Percentiles rank a stretch among this genome's conserved stretches.
Conservation (phyloP, 2,888 invertebrate genomes). For the Lycophotia porphyrea region DNA sequence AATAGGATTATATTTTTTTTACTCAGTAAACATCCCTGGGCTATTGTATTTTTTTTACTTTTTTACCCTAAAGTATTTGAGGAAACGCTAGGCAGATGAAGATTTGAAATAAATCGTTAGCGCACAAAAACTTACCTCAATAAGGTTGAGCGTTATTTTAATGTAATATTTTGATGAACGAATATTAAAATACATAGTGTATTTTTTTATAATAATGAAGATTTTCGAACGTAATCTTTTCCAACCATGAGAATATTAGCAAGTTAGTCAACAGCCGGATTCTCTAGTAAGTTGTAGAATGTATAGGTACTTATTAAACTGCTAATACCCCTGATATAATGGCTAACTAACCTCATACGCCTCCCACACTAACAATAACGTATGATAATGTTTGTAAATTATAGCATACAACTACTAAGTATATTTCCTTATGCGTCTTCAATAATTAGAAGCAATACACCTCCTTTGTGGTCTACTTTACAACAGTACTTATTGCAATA, state of each 20-base stretch:
- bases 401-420: constrained; percentile 25
- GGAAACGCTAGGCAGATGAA: not conserved
- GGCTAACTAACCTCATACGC: constrained; percentile 5
- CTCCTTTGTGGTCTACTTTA: constrained; percentile 5
- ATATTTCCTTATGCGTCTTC: constrained; percentile 30
- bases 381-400: constrained; percentile 37
- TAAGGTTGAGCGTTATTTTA: no score
- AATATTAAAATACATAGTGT: no score
- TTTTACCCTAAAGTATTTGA: not conserved
- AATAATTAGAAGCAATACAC: not conserved
- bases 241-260: not conserved
- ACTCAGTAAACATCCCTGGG: no score
- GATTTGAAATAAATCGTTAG: not conserved
- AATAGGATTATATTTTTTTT: no score
- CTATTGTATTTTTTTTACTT: no score
- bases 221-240: not conserved
- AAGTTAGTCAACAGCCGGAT: not conserved
- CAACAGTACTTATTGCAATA: not conserved
- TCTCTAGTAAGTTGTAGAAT: constrained; percentile 17
- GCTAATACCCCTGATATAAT: constrained; percentile 17
- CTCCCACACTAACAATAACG: constrained; percentile 40
- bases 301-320: not conserved
- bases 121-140: no score
- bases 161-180: no score
- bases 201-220: not conserved